Base-by-base conservation (phyloP, 2,888 invertebrate genomes). In the Parnassius apollo region DNA sequence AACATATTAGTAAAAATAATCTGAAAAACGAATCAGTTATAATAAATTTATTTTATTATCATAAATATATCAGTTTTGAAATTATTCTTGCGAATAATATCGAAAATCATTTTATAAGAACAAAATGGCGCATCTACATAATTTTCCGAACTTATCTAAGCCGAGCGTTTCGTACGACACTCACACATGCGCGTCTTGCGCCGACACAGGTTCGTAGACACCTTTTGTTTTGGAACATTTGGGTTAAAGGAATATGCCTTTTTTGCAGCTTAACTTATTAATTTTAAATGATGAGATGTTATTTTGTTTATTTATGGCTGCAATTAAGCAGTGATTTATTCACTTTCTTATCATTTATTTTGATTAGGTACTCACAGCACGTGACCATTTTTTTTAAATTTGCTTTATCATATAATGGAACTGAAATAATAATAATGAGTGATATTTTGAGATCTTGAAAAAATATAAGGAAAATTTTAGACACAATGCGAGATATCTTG, bases 181-280 rank as follows among this genome's bases (percentile, higher is more conserved):
- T 64, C 76, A 74, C 75, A 75, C 65, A 65, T 55, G 59, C 66
- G 61, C 64, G 52, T 8, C 58, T 45, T 74, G 80, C 82, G 81
- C 74, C 68, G 59, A 79, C 82, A 80, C 76, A 73, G 74, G 68
- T 70, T 75, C 64, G 77, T 78, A 80, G 78, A 78, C 76, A 78
- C 77, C 81, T 82, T 83, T 84, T 82, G 82, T 84, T 82, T 84
- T 75, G 78, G 77, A 76, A 77, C 80, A 75, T 73, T 75, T 75
- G 75, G 74, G 72, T 70, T 70, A 74, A 75, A 75, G 73, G 74
- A 72, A 75, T 73, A 71, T 73, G 73, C 69, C 79, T 78, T 80
- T 78, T 80, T 74, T 71, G 66, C 66, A 59, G 66, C 55, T 61
- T 65, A 68, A 61, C 56, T 45, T 52, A 61, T 63, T 57, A 66